Evolutionary conservation across 2,888 invertebrate species (phyloP), one percentile per base, ranked within the genome.

Genomic region (Pyrrhia umbra): DNA sequence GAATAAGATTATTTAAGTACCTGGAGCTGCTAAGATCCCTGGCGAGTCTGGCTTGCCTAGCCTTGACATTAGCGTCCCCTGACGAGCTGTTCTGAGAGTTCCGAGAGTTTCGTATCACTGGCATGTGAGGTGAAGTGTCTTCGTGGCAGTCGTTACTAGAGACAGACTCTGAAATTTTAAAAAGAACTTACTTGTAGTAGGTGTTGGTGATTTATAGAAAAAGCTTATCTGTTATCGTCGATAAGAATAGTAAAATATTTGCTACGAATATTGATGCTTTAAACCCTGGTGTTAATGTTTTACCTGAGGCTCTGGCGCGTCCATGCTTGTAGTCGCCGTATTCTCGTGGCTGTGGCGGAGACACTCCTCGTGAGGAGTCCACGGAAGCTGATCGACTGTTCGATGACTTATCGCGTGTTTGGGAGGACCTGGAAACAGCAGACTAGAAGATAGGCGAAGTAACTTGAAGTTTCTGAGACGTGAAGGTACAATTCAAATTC

Each of bases 391-490:
- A 95, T 2, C 95, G 91, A 23, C 96, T 96, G 67, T 92, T 90
- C 1, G 96, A 96, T 68, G 96, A 96, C 85, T 97, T 97, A 74
- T 97, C 97, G 51, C 97, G 96, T 34, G 96, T 96, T 56, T 96
- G 94, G 0, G 96, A 95, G 39, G 93, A 90, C 68, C 97, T 95
- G 67, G 3, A 76, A 49, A n/a, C 25, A 8, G 16, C 18, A 25
- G 4, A 37, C 37, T 13, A 13, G 9, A 27, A 9, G 27, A 27
- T 9, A 2, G 9, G 10, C 9, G 9, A 25, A 5, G 25, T 1
- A 25, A 25, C 25, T 25, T 25, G 25, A 25, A n/a, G n/a, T 6
- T 8, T 25, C 25, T 6, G 25, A 25, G 6, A 25, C 6, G 25
- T n/a, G n/a, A n/a, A n/a, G n/a, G n/a, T n/a, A n/a, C n/a, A n/a